Evolutionary conservation across 2,888 invertebrate species (phyloP).

Genomic region (Noctua fimbriata): DNA sequence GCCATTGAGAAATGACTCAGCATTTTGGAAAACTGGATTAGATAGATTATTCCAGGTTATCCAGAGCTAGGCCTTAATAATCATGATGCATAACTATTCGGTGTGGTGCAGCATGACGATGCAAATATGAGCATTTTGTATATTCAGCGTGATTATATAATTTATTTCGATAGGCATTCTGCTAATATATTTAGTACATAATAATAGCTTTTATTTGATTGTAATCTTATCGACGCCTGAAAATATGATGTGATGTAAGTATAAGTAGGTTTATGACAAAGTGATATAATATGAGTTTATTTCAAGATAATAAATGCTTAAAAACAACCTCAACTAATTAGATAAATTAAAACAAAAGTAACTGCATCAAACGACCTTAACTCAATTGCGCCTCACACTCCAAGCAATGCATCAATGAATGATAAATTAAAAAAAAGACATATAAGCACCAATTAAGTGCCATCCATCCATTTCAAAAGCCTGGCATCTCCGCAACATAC

Average conservation of each 20-base stretch:
- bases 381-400: constrained; percentile 31
- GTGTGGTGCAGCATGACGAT: background rate
- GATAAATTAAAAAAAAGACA: constrained; percentile 47
- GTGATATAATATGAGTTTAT: background rate
- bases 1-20: background rate
- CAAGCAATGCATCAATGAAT: constrained; percentile 37
- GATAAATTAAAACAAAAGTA: constrained; percentile 19
- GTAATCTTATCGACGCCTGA: background rate
- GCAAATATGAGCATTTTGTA: background rate
- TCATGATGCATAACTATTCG: background rate
- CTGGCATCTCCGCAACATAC: constrained; percentile 41
- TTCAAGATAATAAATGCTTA: background rate
- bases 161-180: background rate
- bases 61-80: background rate
- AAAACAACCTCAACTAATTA: constrained; percentile 5
- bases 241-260: background rate
- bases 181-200: background rate
- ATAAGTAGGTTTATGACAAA: background rate
- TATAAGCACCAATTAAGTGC: constrained; percentile 48
- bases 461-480: constrained; percentile 47
- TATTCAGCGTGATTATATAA: constrained; percentile 8
- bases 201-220: background rate
- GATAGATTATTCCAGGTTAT: background rate
- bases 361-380: constrained; percentile 45
- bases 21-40: background rate